Percentiles rank a stretch among this genome's conserved stretches.
phyloP scores from a whole-genome alignment of 2,113 vertebrate genomes.

The Nanorana parkeri region DNA sequence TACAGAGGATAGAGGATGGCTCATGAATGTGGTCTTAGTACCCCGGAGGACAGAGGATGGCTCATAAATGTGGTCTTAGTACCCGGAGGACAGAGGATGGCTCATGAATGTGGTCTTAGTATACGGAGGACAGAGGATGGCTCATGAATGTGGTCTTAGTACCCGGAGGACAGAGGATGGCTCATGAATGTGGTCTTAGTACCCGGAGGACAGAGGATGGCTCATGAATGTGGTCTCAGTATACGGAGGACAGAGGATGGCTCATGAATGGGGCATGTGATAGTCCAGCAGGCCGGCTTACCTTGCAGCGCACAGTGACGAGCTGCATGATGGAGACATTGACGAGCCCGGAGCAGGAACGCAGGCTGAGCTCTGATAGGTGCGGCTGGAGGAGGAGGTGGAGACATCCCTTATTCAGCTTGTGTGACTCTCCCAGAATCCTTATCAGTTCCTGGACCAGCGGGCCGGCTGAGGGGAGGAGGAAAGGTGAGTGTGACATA shows the following conservation, averaged over 20 bases:
- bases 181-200: too few species aligned
- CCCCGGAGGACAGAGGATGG: too few species aligned
- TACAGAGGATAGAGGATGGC: too few species aligned
- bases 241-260: neutral
- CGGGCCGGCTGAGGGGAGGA: slow-evolving; percentile 46
- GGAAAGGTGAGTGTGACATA: neutral
- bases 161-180: neutral
- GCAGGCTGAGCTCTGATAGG: slow-evolving; percentile 75
- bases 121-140: too few species aligned
- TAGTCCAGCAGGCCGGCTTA: slow-evolving; percentile 50
- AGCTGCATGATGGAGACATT: slow-evolving; percentile 73
- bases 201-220: neutral
- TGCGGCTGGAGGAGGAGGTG: slow-evolving; percentile 85
- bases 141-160: neutral
- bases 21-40: too few species aligned
- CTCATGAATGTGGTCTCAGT: too few species aligned
- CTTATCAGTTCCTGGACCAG: slow-evolving; percentile 77
- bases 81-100: too few species aligned
- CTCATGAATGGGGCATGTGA: neutral
- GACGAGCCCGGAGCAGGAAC: slow-evolving; percentile 69
- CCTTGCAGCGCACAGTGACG: slow-evolving; percentile 79
- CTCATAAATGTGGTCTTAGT: too few species aligned
- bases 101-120: too few species aligned
- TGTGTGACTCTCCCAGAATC: slow-evolving; percentile 70
- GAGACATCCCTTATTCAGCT: slow-evolving; percentile 75